phyloP scores from a whole-genome alignment of 2,888 invertebrate species.

The Bombylius major region DNA sequence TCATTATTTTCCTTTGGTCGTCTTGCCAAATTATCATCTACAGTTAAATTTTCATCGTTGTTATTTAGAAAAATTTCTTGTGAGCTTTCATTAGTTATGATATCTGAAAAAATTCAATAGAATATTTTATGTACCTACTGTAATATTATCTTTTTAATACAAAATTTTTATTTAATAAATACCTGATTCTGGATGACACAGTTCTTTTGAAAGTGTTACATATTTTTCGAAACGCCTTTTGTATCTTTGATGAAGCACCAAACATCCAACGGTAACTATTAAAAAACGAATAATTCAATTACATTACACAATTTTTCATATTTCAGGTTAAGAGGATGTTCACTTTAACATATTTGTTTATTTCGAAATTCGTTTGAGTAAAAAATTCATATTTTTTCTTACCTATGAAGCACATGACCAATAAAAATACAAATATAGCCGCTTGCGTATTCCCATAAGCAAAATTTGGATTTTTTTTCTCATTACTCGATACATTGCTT shows the following conservation, averaged over 20 bases:
- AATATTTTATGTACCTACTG: too few species aligned
- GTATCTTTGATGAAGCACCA: conserved; percentile 72
- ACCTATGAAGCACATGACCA: conserved; percentile 71
- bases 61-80: too few species aligned
- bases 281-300: conserved; percentile 13
- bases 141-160: too few species aligned
- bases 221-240: conserved; percentile 57
- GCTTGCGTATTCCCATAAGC: conserved; percentile 68
- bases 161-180: not conserved
- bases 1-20: too few species aligned
- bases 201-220: conserved; percentile 46
- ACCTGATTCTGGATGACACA: conserved; percentile 39
- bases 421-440: conserved; percentile 58
- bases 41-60: too few species aligned
- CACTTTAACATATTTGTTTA: too few species aligned
- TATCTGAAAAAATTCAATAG: too few species aligned
- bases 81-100: too few species aligned
- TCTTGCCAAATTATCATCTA: too few species aligned
- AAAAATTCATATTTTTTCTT: conserved; percentile 20
- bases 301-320: too few species aligned
- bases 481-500: conserved; percentile 38
- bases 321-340: too few species aligned
- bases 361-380: too few species aligned
- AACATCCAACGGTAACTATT: conserved; percentile 63
- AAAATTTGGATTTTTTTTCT: conserved; percentile 59